A percentile compares a stretch with the other conserved stretches of the same genome.
Evolutionary conservation across 2,113 vertebrate genomes (phyloP).

Genomic region (Cathartes aura): DNA sequence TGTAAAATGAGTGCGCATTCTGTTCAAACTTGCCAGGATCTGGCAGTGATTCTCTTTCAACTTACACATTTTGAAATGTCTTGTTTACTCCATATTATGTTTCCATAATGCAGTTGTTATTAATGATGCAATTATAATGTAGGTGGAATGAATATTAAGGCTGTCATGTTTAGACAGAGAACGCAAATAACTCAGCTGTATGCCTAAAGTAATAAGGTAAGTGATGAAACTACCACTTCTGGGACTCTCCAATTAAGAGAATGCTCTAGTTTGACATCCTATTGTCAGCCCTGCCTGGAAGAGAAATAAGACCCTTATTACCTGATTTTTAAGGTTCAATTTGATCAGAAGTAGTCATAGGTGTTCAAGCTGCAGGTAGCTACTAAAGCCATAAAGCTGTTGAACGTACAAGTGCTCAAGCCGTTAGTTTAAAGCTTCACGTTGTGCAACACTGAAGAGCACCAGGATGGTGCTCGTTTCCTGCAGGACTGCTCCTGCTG

Average conservation of each 20-base stretch:
- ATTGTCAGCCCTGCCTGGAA: not conserved
- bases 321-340: not conserved
- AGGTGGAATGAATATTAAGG: not conserved
- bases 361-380: not conserved
- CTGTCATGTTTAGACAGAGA: not conserved
- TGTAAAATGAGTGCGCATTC: not conserved
- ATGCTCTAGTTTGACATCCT: not conserved
- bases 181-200: not conserved
- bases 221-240: not conserved
- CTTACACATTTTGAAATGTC: not conserved
- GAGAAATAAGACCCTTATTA: not conserved
- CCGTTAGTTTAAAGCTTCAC: not conserved
- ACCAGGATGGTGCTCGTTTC: not conserved
- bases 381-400: not conserved
- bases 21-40: not conserved
- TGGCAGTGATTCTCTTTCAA: not conserved
- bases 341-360: not conserved
- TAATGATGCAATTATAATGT: not conserved
- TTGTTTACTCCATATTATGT: not conserved
- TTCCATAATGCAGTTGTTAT: not conserved
- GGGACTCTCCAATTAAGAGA: not conserved
- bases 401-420: not conserved
- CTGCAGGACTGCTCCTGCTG: not conserved
- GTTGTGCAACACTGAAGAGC: not conserved
- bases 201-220: not conserved